phyloP scores from a whole-genome alignment of 2,113 vertebrate genomes.

The Hystrix brachyura region DNA sequence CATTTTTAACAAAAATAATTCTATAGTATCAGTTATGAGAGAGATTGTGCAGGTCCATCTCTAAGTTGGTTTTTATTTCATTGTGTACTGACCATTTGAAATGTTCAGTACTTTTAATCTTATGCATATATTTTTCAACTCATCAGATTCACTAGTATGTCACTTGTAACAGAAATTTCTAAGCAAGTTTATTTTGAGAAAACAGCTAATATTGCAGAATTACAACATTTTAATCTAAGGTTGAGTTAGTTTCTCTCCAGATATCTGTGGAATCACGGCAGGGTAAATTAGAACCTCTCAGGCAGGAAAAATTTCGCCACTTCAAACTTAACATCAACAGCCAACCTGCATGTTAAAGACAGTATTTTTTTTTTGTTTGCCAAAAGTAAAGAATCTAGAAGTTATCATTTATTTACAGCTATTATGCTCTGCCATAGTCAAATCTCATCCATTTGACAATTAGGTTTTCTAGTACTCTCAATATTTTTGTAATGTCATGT shows the following conservation, averaged over 20 bases:
- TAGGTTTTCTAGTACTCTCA: slow-evolving; percentile 80
- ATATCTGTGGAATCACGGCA: slow-evolving; percentile 2
- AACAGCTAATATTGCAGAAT: slow-evolving; percentile 59
- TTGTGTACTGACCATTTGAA: slow-evolving; percentile 42
- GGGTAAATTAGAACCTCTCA: slow-evolving; percentile 70
- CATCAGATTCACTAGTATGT: slow-evolving; percentile 62
- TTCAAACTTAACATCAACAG: slow-evolving; percentile 73
- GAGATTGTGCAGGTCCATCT: neutral
- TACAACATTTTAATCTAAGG: neutral
- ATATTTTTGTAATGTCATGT: slow-evolving; percentile 81
- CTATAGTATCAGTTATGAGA: slow-evolving; percentile 6
- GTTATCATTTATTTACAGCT: slow-evolving; percentile 61
- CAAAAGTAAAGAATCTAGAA: slow-evolving; percentile 68
- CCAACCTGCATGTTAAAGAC: slow-evolving; percentile 13
- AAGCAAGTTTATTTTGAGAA: slow-evolving; percentile 69
- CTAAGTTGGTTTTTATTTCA: slow-evolving; percentile 60
- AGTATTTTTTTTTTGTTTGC: slow-evolving; percentile 42
- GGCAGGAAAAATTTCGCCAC: slow-evolving; percentile 65
- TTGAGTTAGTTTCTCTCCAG: slow-evolving; percentile 33
- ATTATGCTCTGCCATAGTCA: slow-evolving; percentile 61
- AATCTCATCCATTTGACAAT: slow-evolving; percentile 72
- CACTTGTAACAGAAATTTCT: slow-evolving; percentile 60
- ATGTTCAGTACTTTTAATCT: slow-evolving; percentile 47
- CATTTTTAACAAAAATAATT: slow-evolving; percentile 37
- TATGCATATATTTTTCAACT: slow-evolving; percentile 50